phyloP scores from a whole-genome alignment of 2,797 vertebrate genomes.

The Pseudomugil gertrudae region DNA sequence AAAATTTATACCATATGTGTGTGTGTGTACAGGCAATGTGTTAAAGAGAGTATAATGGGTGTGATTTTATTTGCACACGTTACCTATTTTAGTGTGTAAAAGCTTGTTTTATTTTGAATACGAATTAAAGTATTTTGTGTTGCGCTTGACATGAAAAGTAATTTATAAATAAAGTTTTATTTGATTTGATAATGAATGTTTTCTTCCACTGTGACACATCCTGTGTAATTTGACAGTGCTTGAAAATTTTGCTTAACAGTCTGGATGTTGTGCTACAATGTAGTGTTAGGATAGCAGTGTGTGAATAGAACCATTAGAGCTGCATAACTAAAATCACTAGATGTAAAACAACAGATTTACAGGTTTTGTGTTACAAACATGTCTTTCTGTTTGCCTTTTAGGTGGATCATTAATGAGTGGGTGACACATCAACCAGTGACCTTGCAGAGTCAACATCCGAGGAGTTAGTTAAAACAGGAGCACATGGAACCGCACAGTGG shows the following conservation, averaged over 20 bases:
- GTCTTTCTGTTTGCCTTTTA: slow-evolving; percentile 49
- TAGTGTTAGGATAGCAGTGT: too few species aligned
- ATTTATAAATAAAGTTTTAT: too few species aligned
- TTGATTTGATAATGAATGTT: slow-evolving; percentile 5
- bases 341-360: background rate
- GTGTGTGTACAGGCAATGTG: too few species aligned
- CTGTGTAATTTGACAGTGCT: slow-evolving; percentile 22
- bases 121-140: too few species aligned
- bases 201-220: slow-evolving; percentile 11
- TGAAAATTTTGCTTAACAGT: background rate
- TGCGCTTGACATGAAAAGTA: too few species aligned
- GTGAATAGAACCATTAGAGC: background rate
- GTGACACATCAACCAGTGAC: slow-evolving; percentile 37
- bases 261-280: too few species aligned
- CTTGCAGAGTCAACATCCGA: slow-evolving; percentile 50
- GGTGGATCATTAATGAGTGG: slow-evolving; percentile 61
- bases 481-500: slow-evolving; percentile 12
- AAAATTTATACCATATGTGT: too few species aligned
- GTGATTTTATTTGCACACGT: too few species aligned
- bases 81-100: too few species aligned
- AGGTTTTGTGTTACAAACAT: slow-evolving; percentile 2
- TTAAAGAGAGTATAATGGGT: too few species aligned
- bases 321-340: background rate
- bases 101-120: too few species aligned
- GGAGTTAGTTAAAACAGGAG: slow-evolving; percentile 17